Conservation (phyloP, 2,113 vertebrate genomes). For the Tachysurus vachellii region DNA sequence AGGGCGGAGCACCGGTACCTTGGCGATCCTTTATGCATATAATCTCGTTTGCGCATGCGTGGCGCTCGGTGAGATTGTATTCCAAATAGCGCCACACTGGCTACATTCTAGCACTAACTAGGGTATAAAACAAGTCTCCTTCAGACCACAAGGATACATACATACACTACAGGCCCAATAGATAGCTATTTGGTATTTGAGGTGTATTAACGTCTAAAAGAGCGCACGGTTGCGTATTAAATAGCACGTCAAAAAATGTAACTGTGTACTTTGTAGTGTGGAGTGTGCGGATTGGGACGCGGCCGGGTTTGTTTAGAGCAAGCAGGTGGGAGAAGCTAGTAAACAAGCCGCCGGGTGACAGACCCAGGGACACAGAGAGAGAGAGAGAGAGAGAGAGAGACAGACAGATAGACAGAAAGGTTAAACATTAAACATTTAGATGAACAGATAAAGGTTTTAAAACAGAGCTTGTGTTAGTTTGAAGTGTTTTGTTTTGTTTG, state of each 20-base stretch:
- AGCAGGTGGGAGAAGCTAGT: constrained; percentile 1
- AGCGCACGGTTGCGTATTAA: not conserved
- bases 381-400: not conserved
- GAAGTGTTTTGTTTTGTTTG: not conserved
- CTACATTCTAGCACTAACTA: not conserved
- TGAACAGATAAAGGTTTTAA: not conserved
- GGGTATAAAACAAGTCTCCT: not conserved
- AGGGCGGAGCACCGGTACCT: not conserved
- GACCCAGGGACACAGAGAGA: not conserved
- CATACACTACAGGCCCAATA: not conserved
- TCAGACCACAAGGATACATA: too few relatives aligned
- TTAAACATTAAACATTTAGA: not conserved
- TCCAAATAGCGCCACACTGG: not conserved
- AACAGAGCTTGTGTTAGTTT: too few relatives aligned
- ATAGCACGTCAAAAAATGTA: not conserved
- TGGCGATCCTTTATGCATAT: not conserved
- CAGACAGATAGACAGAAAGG: not conserved
- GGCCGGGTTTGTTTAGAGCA: not conserved
- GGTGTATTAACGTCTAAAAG: not conserved
- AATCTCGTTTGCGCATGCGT: constrained; percentile 27
- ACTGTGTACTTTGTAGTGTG: not conserved
- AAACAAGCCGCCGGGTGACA: not conserved
- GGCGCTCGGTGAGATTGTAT: not conserved
- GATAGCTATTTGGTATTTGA: not conserved
- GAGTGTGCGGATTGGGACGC: not conserved